These are phyloP conservation scores for Lamprotornis superbus DNA, from an alignment of 2,113 vertebrate genomes.

Conservation along the genomic window DNA sequence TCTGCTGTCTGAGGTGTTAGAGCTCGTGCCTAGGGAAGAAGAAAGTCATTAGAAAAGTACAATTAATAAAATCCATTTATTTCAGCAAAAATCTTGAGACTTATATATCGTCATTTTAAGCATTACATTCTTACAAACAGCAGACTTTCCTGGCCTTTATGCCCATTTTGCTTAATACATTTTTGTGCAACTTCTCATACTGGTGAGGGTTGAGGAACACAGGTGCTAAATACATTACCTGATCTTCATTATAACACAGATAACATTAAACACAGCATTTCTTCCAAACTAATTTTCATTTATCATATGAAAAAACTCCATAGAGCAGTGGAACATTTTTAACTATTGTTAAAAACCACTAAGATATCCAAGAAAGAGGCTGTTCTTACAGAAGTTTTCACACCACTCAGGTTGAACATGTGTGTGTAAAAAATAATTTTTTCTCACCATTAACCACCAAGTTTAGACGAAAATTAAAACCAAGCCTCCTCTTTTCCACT, in stretches of 20 bases:
- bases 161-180: not conserved
- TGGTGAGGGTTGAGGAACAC: not conserved
- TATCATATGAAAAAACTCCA: not conserved
- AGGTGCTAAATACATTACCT: not conserved
- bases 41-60: not conserved
- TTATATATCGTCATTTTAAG: not conserved
- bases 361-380: not conserved
- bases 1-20: slow-evolving; percentile 95
- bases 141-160: not conserved
- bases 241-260: not conserved
- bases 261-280: not conserved
- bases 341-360: not conserved
- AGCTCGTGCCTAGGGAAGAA: slow-evolving; percentile 84
- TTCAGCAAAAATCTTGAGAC: not conserved
- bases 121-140: not conserved
- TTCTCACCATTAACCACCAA: not conserved
- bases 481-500: not conserved
- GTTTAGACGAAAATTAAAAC: not conserved
- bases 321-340: not conserved
- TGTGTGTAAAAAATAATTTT: not conserved
- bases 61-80: not conserved
- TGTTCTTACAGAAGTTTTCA: not conserved
- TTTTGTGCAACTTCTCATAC: not conserved
- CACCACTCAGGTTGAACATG: not conserved
- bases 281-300: not conserved